Percentiles rank a stretch among this genome's conserved stretches.
phyloP scores from a whole-genome alignment of 2,113 vertebrate species.

The Aspidoscelis tigris region DNA sequence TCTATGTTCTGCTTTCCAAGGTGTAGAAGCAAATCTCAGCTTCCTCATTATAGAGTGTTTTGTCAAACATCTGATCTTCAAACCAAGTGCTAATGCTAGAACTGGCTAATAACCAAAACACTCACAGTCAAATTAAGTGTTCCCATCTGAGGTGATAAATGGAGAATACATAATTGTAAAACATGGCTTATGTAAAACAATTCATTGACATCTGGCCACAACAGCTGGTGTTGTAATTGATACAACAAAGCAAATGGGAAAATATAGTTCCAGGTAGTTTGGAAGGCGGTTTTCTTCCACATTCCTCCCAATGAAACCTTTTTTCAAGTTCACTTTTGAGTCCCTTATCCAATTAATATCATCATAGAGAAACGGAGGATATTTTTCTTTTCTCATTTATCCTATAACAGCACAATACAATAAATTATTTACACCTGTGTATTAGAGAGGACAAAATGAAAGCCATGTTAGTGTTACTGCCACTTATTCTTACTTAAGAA shows the following conservation, averaged over 20 bases:
- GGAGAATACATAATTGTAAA: slow-evolving; percentile 62
- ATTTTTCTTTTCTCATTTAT: not conserved
- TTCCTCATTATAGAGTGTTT: slow-evolving; percentile 62
- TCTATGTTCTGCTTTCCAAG: slow-evolving; percentile 58
- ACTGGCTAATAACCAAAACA: slow-evolving; percentile 78
- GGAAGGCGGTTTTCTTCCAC: not conserved
- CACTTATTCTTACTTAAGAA: not conserved
- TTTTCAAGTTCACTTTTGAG: slow-evolving; percentile 51
- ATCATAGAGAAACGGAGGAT: slow-evolving; percentile 25
- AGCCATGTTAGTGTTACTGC: not conserved
- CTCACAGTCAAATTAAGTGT: slow-evolving; percentile 76
- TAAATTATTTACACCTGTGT: slow-evolving; percentile 2
- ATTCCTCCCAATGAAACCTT: slow-evolving; percentile 33
- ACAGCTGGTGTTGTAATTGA: slow-evolving; percentile 76
- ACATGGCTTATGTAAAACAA: slow-evolving; percentile 69
- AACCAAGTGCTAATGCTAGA: slow-evolving; percentile 73
- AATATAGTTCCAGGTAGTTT: slow-evolving; percentile 52
- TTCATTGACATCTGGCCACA: slow-evolving; percentile 75
- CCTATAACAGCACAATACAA: not conserved
- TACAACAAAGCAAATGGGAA: slow-evolving; percentile 63
- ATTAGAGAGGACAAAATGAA: not conserved
- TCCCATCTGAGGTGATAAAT: slow-evolving; percentile 78
- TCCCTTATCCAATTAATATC: slow-evolving; percentile 14
- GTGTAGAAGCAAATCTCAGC: slow-evolving; percentile 53
- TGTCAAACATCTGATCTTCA: slow-evolving; percentile 67